Evolutionary conservation across 2,888 invertebrate genomes (phyloP).

Genomic region (Fissipunctia ypsillon): DNA sequence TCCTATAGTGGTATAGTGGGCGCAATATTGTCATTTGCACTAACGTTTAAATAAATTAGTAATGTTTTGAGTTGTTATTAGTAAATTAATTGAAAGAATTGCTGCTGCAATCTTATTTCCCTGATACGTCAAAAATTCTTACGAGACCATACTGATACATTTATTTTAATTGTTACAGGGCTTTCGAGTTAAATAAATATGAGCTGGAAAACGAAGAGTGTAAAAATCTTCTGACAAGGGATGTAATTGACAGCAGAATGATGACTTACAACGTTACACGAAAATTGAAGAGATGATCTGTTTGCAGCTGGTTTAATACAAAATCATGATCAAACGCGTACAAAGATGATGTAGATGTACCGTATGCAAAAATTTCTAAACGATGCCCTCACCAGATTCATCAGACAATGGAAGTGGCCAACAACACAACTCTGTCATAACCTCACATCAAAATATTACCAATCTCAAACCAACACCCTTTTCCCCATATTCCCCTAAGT

Average conservation of each 20-base stretch:
- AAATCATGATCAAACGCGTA: neutral
- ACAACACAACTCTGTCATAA: neutral
- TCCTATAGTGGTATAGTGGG: neutral
- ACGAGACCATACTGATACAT: neutral
- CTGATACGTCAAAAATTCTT: neutral
- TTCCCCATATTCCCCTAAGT: conserved; percentile 59
- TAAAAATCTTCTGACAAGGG: neutral
- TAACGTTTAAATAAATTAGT: neutral
- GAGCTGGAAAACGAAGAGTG: neutral
- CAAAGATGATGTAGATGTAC: neutral
- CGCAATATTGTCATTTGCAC: neutral
- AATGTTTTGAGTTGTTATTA: too few relatives aligned
- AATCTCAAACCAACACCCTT: neutral
- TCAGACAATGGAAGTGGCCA: neutral
- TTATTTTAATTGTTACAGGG: neutral
- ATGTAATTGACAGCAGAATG: neutral
- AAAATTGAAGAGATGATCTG: neutral
- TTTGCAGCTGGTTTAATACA: neutral
- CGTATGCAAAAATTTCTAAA: neutral
- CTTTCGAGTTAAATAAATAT: neutral
- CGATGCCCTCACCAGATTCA: neutral
- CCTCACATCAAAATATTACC: conserved; percentile 22
- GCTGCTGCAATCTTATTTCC: neutral
- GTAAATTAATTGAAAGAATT: neutral
- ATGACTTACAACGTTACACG: neutral